Conservation (phyloP, 1,140 invertebrate species). For the Ruditapes philippinarum region DNA sequence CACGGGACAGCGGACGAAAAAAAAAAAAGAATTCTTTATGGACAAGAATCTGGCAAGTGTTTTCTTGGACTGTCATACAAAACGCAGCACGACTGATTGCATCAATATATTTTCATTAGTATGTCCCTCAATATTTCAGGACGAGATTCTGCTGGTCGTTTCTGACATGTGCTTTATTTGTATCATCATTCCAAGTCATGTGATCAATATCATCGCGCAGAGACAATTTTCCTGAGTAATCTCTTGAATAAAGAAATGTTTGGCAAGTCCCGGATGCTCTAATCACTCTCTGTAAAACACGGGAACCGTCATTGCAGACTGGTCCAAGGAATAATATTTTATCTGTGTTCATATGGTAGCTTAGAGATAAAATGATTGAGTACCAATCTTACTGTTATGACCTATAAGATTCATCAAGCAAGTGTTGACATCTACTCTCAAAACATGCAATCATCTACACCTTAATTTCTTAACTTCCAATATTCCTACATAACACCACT, state of each 20-base stretch:
- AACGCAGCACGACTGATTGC: not conserved
- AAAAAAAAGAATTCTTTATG: not conserved
- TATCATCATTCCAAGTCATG: constrained; percentile 10
- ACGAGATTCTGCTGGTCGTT: not conserved
- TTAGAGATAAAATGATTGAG: no score
- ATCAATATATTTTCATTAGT: constrained; percentile 47
- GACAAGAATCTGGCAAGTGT: constrained; percentile 2
- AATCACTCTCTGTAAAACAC: no score
- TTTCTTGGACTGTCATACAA: constrained; percentile 6
- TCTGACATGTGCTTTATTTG: constrained; percentile 17
- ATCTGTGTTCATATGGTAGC: no score
- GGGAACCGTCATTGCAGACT: no score
- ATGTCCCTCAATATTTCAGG: not conserved
- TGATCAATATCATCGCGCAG: not conserved
- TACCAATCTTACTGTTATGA: no score
- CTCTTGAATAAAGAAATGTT: constrained; percentile 24
- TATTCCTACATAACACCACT: no score
- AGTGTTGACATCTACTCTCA: no score
- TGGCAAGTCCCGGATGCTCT: not conserved
- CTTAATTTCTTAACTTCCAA: no score
- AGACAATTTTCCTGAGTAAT: constrained; percentile 33
- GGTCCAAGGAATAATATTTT: no score
- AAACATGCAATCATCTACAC: no score
- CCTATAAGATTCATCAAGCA: no score
- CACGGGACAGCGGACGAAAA: not conserved